Conservation (phyloP, 2,888 invertebrate genomes). For the Anoplius nigerrimus region DNA sequence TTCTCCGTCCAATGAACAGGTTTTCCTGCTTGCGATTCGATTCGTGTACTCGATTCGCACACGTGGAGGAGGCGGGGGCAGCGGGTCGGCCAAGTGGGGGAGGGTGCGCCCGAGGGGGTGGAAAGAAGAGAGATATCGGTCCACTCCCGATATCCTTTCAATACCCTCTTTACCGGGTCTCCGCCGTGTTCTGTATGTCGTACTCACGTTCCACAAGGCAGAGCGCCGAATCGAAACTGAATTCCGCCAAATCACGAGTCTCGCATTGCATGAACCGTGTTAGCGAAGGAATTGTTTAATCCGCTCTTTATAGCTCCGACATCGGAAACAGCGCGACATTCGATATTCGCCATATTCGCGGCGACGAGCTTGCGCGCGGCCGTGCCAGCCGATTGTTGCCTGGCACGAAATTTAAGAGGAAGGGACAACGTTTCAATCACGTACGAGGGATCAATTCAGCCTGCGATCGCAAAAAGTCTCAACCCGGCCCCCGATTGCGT, state of each 20-base stretch:
- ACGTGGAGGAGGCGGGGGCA: slow-evolving; percentile 3
- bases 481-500: no score
- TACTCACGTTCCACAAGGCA: slow-evolving; percentile 7
- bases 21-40: slow-evolving; percentile 52
- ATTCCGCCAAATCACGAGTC: slow-evolving; percentile 4
- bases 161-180: slow-evolving; percentile 14
- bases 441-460: slow-evolving; percentile 37
- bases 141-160: slow-evolving; percentile 29
- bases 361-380: no score
- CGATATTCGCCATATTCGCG: no score
- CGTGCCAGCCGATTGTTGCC: no score
- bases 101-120: not conserved
- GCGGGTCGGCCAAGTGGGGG: not conserved
- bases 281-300: no score
- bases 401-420: no score
- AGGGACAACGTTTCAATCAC: no score
- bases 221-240: not conserved
- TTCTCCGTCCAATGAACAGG: slow-evolving; percentile 46
- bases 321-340: no score
- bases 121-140: slow-evolving; percentile 35
- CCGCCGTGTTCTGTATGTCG: not conserved
- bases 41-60: slow-evolving; percentile 41
- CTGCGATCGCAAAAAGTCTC: slow-evolving; percentile 18
- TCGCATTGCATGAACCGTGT: no score
- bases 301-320: no score